phyloP scores from a whole-genome alignment of 2,113 vertebrate species.

The Lethenteron camtschaticum region DNA sequence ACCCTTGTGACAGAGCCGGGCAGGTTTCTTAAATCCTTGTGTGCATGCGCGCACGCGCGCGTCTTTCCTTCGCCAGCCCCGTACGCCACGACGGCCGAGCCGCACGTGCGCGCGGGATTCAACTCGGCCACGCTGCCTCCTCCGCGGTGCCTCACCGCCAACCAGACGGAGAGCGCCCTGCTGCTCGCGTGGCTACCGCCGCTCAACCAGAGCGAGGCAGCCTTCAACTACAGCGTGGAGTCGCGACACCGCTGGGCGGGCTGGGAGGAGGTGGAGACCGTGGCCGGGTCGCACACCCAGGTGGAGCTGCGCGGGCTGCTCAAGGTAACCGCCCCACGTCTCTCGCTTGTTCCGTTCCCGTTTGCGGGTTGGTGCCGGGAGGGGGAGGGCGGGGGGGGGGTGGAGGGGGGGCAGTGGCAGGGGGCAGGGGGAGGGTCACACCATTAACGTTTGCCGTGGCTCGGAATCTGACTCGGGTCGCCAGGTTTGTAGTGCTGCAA shows the following conservation, averaged over 20 bases:
- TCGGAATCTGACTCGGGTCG: no score
- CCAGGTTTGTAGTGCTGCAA: no score
- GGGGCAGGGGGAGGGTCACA: not conserved
- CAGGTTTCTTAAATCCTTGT: no score
- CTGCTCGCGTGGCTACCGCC: constrained; percentile 52
- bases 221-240: constrained; percentile 50
- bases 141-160: constrained; percentile 36
- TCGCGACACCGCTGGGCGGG: constrained; percentile 34
- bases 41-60: no score
- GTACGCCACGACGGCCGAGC: no score
- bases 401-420: not conserved
- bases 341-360: not conserved
- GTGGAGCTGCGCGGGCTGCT: constrained; percentile 56
- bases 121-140: constrained; percentile 25
- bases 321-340: constrained; percentile 26
- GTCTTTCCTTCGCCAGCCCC: no score
- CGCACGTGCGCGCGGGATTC: no score
- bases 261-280: constrained; percentile 53
- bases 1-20: no score
- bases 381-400: not conserved
- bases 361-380: not conserved
- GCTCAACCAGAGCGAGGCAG: constrained; percentile 19
- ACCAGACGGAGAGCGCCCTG: constrained; percentile 37
- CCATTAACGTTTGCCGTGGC: no score
- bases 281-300: constrained; percentile 35